A percentile compares a stretch with the other conserved stretches of the same genome.
phyloP scores from a whole-genome alignment of 2,797 vertebrate species.

The Acestrorhynchus altus region DNA sequence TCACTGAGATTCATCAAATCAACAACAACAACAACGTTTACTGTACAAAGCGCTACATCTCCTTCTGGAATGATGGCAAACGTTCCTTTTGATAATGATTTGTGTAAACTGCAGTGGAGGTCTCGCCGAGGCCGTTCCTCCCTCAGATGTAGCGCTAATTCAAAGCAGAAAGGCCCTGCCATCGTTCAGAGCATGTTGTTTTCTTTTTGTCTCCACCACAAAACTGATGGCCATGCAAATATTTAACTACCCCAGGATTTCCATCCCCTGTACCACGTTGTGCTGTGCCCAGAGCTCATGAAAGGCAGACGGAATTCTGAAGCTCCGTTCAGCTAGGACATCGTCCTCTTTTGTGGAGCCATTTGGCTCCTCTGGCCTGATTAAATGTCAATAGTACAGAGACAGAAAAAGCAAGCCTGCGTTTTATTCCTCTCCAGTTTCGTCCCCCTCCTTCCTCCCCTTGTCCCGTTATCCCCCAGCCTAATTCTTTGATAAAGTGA shows the following conservation, averaged over 20 bases:
- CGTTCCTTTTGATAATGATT: slow-evolving; percentile 23
- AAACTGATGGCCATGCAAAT: slow-evolving; percentile 32
- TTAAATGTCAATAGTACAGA: slow-evolving; percentile 79
- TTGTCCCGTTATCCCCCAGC: background rate
- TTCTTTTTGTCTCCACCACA: slow-evolving; percentile 12
- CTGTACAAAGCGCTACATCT: background rate
- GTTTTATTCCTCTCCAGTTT: slow-evolving; percentile 61
- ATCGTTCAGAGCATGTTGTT: background rate
- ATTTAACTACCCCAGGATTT: slow-evolving; percentile 16
- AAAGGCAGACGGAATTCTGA: slow-evolving; percentile 31
- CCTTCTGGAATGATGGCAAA: background rate
- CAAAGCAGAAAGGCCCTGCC: slow-evolving; percentile 15
- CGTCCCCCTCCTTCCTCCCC: slow-evolving; percentile 29
- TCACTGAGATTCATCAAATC: background rate
- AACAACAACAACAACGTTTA: background rate
- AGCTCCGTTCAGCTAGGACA: slow-evolving; percentile 72
- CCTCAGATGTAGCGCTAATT: slow-evolving; percentile 30
- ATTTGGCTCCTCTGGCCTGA: slow-evolving; percentile 74
- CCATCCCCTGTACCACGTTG: background rate
- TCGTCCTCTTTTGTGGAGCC: slow-evolving; percentile 74
- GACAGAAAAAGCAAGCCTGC: slow-evolving; percentile 69
- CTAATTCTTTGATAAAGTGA: slow-evolving; percentile 69
- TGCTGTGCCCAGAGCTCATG: background rate
- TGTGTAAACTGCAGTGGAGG: slow-evolving; percentile 15
- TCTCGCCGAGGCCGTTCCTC: background rate